Base-by-base conservation (phyloP, 2,113 vertebrate genomes). In the Triplophysa siluroides region DNA sequence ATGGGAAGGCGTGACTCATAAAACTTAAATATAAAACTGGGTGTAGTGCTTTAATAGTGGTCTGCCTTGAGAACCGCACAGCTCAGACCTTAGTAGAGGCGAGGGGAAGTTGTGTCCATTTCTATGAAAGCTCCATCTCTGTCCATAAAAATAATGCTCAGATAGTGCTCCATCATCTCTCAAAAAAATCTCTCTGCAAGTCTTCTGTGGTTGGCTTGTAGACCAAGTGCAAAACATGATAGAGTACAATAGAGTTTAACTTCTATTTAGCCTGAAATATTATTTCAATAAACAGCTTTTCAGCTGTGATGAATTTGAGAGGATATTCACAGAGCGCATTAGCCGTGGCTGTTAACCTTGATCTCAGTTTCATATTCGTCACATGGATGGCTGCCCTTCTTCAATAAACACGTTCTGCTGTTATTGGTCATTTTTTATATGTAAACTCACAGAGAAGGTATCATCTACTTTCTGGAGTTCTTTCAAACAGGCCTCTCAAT, bases 11-110 rank as follows among this genome's bases (percentile, higher is more conserved):
- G 38, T 68, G 76, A 78, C 52, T 67, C 64, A 6, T 38, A n/a
- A 66, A 66, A 69, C 41, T 43, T 43, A 78, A 78, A 62, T 66
- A 33, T 72, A 72, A 56, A 76, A 76, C 43, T 76, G 74, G 62
- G 43, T 52, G 50, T 65, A 54, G 43, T 21, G 62, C 5, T 50
- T 54, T 71, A 71, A 71, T 71, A 56, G 47, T 56, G 75, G 43
- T 66, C 47, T 41, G 47, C 47, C 43, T 18, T 24, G 21, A 58
- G 64, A 68, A 58, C 23, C 12, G 11, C 24, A 8, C 23, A 50
- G 18, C 33, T 54, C 68, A 58, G 70, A 58, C 29, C 58, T 72
- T 14, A 72, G 33, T 72, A 23, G 50, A 71, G 11, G 19, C 69
- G 0, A 71, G 18, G 50, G 69, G 26, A 33, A 21, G 29, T 58